These are phyloP conservation scores for Caenorhabditis becei DNA, from an alignment of 2,888 invertebrate genomes.

Conservation along the genomic window DNA sequence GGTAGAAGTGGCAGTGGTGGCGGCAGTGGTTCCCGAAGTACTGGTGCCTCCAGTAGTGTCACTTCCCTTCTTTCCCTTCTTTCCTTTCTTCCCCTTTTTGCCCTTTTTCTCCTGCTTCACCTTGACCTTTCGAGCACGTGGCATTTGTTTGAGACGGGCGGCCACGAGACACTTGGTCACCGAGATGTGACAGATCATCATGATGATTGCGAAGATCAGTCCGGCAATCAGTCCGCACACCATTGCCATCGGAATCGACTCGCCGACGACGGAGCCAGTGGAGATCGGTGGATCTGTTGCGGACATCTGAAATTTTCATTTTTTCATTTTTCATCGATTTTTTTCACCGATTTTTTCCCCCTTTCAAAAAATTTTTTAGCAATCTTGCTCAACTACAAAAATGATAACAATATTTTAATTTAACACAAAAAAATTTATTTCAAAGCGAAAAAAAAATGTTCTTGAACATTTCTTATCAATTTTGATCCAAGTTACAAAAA, in stretches of 20 bases:
- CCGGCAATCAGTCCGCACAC: conserved; percentile 32
- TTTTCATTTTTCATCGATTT: background rate
- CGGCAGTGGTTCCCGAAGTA: background rate
- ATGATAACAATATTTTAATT: too few species aligned
- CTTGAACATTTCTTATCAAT: too few species aligned
- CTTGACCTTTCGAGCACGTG: conserved; percentile 62
- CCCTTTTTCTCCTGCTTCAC: conserved; percentile 60
- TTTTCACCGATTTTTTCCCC: too few species aligned
- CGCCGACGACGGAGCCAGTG: conserved; percentile 36
- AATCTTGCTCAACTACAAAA: too few species aligned
- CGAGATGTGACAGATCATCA: conserved; percentile 44
- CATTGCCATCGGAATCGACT: conserved; percentile 34
- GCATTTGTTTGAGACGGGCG: conserved; percentile 53
- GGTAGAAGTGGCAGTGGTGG: background rate
- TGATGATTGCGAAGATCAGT: conserved; percentile 24
- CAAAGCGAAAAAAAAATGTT: too few species aligned
- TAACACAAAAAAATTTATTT: too few species aligned
- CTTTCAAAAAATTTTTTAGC: too few species aligned
- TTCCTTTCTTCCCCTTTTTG: conserved; percentile 38
- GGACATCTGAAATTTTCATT: conserved; percentile 26
- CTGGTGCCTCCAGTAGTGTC: background rate
- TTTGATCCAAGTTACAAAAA: too few species aligned
- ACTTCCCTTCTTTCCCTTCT: conserved; percentile 59
- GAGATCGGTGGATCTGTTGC: background rate
- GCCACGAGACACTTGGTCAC: conserved; percentile 39